Base-by-base conservation (phyloP, 2,797 vertebrate genomes). In the Phrynocephalus guinanensis region DNA sequence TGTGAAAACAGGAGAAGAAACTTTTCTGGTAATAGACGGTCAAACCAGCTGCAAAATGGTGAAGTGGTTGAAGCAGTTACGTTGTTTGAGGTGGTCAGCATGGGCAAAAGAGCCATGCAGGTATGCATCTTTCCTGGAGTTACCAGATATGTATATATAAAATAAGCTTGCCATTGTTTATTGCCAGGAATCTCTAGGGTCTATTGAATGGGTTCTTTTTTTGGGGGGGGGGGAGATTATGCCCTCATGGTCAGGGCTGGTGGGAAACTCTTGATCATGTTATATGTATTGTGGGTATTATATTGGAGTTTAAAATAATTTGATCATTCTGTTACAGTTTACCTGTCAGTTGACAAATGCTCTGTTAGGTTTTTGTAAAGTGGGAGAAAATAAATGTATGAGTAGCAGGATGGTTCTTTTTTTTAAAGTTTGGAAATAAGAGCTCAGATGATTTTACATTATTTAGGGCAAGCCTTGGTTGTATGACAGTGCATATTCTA, bases 81-180 rank as follows among this genome's bases (percentile, higher is more conserved):
- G 0, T 94, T 99, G 92, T 99, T 98, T 94, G 98, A 99, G 93
- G 98, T 98, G 94, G 90, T 99, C 94, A 97, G 96, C 92, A 98
- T 99, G 98, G 98, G 98, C 87, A 97, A 95, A 90, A 96, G 44
- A 75, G 98, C 98, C 91, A 98, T 99, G 96, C 97, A 98, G 98
- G 98, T 98, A 94, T 60, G 84, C 88, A 52, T 52, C 38, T 60
- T 67, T 86, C 52, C 0, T 60, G 9, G 44, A 63, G 9, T 48
- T 38, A 75, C 9, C 52, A 13, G 16, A 83, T 66, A 81, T 30
- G 38, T 87, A 33, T 2, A 52, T 33, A n/a, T 73, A 86, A 63
- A 83, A 28, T 72, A 4, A 44, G 10, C 22, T 26, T 18, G 5
- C 13, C 63, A 22, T 2, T 44, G 7, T 67, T 81, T 63, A 6